Evolutionary conservation across 2,888 invertebrate species (phyloP).

Genomic region (Volucella inanis): DNA sequence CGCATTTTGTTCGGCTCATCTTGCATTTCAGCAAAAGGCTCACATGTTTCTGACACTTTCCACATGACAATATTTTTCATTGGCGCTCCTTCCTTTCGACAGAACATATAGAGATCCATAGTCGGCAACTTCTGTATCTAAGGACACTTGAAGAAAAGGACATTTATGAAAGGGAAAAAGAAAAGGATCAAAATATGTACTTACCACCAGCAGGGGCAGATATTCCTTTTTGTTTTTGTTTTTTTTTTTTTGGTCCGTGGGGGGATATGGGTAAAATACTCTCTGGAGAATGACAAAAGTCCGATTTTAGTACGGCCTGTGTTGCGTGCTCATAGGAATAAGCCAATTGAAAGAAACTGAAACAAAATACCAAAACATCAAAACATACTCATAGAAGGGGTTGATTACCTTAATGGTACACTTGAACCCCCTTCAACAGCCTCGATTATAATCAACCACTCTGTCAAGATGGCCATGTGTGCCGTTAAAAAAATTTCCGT

Average conservation of each 20-base stretch:
- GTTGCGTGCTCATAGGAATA: constrained; percentile 50
- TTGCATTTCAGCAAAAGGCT: constrained; percentile 65
- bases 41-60: constrained; percentile 69
- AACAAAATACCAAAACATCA: background rate
- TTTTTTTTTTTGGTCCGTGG: too few relatives aligned
- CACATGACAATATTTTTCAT: constrained; percentile 63
- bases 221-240: background rate
- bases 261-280: constrained; percentile 2
- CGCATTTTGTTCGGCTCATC: constrained; percentile 53
- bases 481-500: constrained; percentile 67
- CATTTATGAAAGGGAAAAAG: constrained; percentile 43
- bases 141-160: constrained; percentile 36
- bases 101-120: too few relatives aligned
- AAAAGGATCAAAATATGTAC: constrained; percentile 58
- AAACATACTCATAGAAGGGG: constrained; percentile 2
- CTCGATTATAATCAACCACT: background rate
- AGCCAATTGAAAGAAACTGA: constrained; percentile 39
- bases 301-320: constrained; percentile 30
- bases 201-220: constrained; percentile 5
- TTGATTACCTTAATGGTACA: too few relatives aligned
- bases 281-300: constrained; percentile 44
- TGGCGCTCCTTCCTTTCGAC: background rate
- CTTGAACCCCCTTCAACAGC: background rate
- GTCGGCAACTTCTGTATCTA: background rate
- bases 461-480: constrained; percentile 39